phyloP scores from a whole-genome alignment of 2,888 invertebrate genomes.

The Stomorhina lunata region DNA sequence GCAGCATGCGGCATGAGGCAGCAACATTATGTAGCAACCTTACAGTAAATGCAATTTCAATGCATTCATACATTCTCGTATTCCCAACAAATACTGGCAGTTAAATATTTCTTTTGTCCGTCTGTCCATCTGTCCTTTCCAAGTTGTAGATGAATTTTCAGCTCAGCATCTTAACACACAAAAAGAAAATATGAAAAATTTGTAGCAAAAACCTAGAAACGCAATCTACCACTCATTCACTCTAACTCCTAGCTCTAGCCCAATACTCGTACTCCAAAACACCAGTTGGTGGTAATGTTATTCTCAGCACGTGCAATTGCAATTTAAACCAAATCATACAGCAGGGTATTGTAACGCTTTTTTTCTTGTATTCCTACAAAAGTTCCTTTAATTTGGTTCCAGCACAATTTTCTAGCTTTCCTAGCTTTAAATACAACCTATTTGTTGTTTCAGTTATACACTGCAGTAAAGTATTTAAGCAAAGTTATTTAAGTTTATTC shows the following conservation, averaged over 20 bases:
- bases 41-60: slow-evolving; percentile 20
- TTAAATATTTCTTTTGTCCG: slow-evolving; percentile 17
- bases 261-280: background rate
- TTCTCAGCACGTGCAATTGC: slow-evolving; percentile 65
- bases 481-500: no score
- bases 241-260: no score
- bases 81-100: slow-evolving; percentile 21
- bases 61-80: slow-evolving; percentile 14
- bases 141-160: slow-evolving; percentile 34
- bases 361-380: background rate
- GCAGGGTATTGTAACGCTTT: slow-evolving; percentile 58
- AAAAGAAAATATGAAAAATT: slow-evolving; percentile 27
- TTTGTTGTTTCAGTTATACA: no score
- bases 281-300: slow-evolving; percentile 64
- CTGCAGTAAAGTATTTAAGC: no score
- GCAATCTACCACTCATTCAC: slow-evolving; percentile 1
- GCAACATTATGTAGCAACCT: background rate
- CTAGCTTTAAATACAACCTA: background rate
- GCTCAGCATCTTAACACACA: slow-evolving; percentile 32
- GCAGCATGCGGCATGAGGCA: slow-evolving; percentile 37
- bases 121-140: background rate
- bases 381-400: slow-evolving; percentile 13
- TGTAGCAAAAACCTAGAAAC: background rate
- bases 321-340: slow-evolving; percentile 65
- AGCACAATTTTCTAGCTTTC: slow-evolving; percentile 14